A percentile compares a stretch with the other conserved stretches of the same genome.
These are phyloP conservation scores for Amaurobius ferox DNA, from an alignment of 2,888 invertebrate genomes.

Conservation along the genomic window DNA sequence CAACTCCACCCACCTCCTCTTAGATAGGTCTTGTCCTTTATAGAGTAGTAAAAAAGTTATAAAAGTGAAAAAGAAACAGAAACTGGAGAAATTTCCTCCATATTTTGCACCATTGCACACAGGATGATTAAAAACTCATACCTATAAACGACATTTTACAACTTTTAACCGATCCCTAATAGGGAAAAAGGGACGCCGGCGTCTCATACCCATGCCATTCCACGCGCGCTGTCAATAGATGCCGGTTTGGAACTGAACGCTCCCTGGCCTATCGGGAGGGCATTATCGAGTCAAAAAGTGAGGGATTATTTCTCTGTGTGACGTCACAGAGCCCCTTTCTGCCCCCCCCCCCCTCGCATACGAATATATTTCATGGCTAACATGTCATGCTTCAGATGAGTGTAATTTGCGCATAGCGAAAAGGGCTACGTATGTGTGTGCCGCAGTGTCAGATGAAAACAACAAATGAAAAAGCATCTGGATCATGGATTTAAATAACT, in stretches of 20 bases:
- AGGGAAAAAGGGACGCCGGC: conserved; percentile 8
- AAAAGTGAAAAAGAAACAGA: no score
- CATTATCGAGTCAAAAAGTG: conserved; percentile 3
- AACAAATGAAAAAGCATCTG: background rate
- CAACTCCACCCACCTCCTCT: no score
- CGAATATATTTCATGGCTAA: background rate
- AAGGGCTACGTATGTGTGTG: background rate
- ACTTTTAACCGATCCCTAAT: no score
- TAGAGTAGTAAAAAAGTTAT: no score
- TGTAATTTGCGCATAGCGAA: background rate
- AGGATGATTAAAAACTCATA: no score
- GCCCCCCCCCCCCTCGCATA: no score
- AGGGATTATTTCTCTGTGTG: background rate
- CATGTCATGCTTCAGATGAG: background rate
- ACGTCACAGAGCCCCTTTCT: background rate
- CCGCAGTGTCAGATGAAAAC: background rate
- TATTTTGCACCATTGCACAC: no score
- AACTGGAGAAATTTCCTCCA: no score
- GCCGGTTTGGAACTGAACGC: background rate
- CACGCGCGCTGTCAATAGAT: conserved; percentile 1
- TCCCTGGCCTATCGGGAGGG: background rate
- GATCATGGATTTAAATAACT: conserved; percentile 16
- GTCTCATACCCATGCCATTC: background rate
- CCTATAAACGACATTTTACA: no score
- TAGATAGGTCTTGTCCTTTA: no score